Conservation (phyloP, 2,888 invertebrate species). For the Pasiphila rectangulata region DNA sequence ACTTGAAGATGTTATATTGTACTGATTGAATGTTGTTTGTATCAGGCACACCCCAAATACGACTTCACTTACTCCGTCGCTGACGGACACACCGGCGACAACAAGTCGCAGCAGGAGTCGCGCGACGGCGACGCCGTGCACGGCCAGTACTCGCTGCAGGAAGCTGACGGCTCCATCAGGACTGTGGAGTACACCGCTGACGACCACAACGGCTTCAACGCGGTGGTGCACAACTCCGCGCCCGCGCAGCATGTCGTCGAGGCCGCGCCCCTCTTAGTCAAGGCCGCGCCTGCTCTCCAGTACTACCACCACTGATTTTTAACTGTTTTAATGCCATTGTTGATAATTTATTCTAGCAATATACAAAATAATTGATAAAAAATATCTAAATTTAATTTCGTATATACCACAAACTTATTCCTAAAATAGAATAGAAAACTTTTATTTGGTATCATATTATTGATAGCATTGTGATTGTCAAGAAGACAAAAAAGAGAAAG, state of each 20-base stretch:
- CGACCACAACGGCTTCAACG: slow-evolving; percentile 71
- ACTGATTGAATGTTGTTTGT: background rate
- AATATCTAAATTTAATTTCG: no score
- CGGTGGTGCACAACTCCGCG: slow-evolving; percentile 62
- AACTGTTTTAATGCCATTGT: no score
- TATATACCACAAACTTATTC: no score
- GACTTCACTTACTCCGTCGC: slow-evolving; percentile 79
- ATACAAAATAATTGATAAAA: background rate
- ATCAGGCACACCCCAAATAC: slow-evolving; percentile 68
- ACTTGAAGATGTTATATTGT: no score
- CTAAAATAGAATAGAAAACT: no score
- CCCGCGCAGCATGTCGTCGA: slow-evolving; percentile 43
- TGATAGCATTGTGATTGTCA: no score
- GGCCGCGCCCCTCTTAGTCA: slow-evolving; percentile 16
- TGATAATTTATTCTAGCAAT: slow-evolving; percentile 7
- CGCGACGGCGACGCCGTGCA: slow-evolving; percentile 79
- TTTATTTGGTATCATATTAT: no score
- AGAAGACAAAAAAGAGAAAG: no score
- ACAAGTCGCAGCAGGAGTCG: slow-evolving; percentile 77
- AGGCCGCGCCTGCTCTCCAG: slow-evolving; percentile 34
- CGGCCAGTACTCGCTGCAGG: slow-evolving; percentile 77
- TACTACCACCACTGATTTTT: slow-evolving; percentile 5
- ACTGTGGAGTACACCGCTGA: slow-evolving; percentile 79
- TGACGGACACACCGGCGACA: slow-evolving; percentile 80
- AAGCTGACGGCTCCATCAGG: slow-evolving; percentile 79